phyloP scores from a whole-genome alignment of 35 echinoderm and acorn worm genomes.

The Acanthaster planci region DNA sequence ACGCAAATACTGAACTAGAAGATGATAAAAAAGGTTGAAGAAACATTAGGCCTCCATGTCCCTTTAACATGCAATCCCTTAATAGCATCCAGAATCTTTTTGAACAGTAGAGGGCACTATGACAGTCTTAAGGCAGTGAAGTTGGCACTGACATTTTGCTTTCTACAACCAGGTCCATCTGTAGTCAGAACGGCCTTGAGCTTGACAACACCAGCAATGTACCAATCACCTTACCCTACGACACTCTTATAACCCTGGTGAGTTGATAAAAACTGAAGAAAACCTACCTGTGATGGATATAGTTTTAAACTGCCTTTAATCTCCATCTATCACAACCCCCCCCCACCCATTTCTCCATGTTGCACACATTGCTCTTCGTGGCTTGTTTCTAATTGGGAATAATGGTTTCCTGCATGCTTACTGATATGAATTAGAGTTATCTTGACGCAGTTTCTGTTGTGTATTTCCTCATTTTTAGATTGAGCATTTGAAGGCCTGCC shows the following conservation, averaged over 20 bases:
- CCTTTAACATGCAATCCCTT: not conserved
- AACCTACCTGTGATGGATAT: no score
- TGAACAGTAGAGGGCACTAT: no score
- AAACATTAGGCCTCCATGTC: not conserved
- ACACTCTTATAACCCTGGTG: constrained; percentile 96
- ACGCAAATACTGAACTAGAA: no score
- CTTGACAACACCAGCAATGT: constrained; percentile 47
- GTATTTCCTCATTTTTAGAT: constrained; percentile 57
- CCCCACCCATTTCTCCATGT: no score
- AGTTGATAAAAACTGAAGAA: no score
- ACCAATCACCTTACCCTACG: constrained; percentile 89
- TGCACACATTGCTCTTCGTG: no score
- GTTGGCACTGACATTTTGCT: not conserved
- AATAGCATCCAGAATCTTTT: constrained; percentile 16
- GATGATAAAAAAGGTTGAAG: not conserved
- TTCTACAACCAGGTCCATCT: constrained; percentile 59
- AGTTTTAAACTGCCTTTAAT: no score
- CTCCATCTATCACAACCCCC: no score
- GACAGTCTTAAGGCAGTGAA: no score
- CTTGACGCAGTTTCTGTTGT: not conserved
- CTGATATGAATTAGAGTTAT: not conserved
- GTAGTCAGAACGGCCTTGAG: constrained; percentile 80
- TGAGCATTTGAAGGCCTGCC: constrained; percentile 94
- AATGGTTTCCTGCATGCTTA: not conserved
- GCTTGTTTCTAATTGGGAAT: no score